phyloP scores from a whole-genome alignment of 2,113 vertebrate genomes.

The Catharus bicknelli region DNA sequence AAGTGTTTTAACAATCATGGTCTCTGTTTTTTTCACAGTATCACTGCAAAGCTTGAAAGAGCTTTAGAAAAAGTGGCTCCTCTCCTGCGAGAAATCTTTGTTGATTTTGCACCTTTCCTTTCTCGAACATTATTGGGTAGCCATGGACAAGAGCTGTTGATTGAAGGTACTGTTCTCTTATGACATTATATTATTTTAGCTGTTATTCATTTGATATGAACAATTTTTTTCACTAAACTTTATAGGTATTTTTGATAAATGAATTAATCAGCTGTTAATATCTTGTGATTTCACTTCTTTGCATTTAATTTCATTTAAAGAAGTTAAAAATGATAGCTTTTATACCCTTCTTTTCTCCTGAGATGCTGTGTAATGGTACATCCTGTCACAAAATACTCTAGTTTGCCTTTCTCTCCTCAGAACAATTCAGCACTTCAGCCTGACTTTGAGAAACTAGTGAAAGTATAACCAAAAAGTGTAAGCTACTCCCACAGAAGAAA shows the following conservation, averaged over 20 bases:
- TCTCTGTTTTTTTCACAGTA: conserved; percentile 80
- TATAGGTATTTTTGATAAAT: not conserved
- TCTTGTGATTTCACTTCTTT: not conserved
- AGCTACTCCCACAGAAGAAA: not conserved
- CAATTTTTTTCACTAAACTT: not conserved
- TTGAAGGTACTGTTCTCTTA: conserved; percentile 93
- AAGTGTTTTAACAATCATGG: conserved; percentile 22
- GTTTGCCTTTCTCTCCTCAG: not conserved
- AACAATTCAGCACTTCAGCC: not conserved
- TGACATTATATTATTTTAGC: not conserved
- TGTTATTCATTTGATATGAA: not conserved
- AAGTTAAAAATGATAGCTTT: not conserved
- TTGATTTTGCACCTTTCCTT: conserved; percentile 97
- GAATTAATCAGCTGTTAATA: not conserved
- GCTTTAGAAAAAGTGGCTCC: conserved; percentile 97
- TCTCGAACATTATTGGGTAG: conserved; percentile 95
- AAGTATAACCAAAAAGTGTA: not conserved
- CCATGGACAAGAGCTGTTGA: conserved; percentile 96
- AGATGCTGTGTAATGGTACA: not conserved
- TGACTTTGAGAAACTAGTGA: not conserved
- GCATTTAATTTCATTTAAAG: not conserved
- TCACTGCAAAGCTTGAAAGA: conserved; percentile 95
- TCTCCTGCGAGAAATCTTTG: conserved; percentile 95
- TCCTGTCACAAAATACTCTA: not conserved
- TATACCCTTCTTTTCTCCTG: not conserved